Base-by-base conservation (phyloP, 1,140 invertebrate species). In the Mylabris phalerata region DNA sequence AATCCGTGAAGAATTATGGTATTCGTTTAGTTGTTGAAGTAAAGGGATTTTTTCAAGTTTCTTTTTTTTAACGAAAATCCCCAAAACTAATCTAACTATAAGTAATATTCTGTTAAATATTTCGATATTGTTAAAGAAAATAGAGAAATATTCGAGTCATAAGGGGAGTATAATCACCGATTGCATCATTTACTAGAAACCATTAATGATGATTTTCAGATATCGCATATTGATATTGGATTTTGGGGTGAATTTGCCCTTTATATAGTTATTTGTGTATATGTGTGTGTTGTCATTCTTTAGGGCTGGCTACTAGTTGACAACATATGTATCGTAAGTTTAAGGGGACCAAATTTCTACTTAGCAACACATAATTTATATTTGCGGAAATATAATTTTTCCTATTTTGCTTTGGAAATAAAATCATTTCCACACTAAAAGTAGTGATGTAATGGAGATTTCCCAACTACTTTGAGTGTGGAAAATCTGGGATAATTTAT, bases 1-100 rank as follows among this genome's bases (percentile, higher is more conserved):
- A 54, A 54, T 54, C 51, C 51, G 42, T 42, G 43, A 54, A 54
- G 51, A 54, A 45, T 54, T 54, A 54, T 38, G 42, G 43, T 46
- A 54, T 54, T 52, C 45, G 50, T 52, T 52, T 27, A 42, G 19
- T 45, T 54, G 42, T 11, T 32, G 32, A 32, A 32, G 32, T 32
- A 7, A 32, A 32, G 32, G 32, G 32, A 32, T 32, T 32, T 32
- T 32, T 32, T 32, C 7, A 5, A 4, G 32, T 32, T 32, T 32
- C 32, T 3, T 7, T 7, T 7, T 32, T 7, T 3, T 7, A 32
- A 32, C 4, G 7, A 32, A 32, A 32, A 32, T 5, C 32, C 4
- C 19, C 19, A 19, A 19, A 19, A 19, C 19, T 19, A 19, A 19
- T 19, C 19, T 19, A 2, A 19, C 19, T 19, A 19, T 19, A 19